phyloP scores from a whole-genome alignment of 2,888 invertebrate species.

The Steinernema scapterisci region DNA sequence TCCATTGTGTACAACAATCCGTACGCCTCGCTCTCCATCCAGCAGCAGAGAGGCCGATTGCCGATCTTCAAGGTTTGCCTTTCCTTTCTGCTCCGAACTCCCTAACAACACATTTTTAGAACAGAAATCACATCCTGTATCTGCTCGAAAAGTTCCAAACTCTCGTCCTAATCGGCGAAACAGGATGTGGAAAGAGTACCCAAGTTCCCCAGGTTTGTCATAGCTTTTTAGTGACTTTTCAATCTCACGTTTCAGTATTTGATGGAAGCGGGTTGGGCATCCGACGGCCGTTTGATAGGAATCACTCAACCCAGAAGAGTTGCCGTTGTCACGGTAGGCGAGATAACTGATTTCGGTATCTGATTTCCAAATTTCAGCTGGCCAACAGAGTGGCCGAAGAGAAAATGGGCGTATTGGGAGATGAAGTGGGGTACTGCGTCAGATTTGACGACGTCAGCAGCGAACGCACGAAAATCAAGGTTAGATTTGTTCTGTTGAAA shows the following conservation, averaged over 20 bases:
- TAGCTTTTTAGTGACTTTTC: neutral
- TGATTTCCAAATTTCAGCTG: constrained; percentile 70
- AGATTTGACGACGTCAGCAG: constrained; percentile 72
- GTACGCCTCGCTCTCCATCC: constrained; percentile 80
- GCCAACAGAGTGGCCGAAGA: constrained; percentile 88
- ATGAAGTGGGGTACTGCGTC: constrained; percentile 83
- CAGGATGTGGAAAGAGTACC: constrained; percentile 90
- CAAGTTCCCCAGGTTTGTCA: constrained; percentile 85
- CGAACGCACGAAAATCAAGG: constrained; percentile 70
- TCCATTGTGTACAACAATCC: constrained; percentile 74
- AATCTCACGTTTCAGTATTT: constrained; percentile 76
- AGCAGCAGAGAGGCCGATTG: constrained; percentile 81
- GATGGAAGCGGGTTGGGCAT: constrained; percentile 82
- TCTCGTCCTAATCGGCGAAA: constrained; percentile 81
- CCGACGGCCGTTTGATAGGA: constrained; percentile 79
- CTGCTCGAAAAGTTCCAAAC: constrained; percentile 87
- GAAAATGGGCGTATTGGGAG: constrained; percentile 78
- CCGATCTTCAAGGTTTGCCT: constrained; percentile 78
- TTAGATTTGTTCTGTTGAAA: constrained; percentile 35
- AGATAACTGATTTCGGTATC: neutral
- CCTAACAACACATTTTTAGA: constrained; percentile 68
- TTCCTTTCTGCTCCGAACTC: neutral
- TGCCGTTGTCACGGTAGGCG: constrained; percentile 78
- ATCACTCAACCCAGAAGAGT: constrained; percentile 90
- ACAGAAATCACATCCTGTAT: constrained; percentile 85